Percentiles rank a stretch among this genome's conserved stretches.
Evolutionary conservation across 2,797 vertebrate genomes (phyloP).

Genomic region (Dicrostonyx torquatus): DNA sequence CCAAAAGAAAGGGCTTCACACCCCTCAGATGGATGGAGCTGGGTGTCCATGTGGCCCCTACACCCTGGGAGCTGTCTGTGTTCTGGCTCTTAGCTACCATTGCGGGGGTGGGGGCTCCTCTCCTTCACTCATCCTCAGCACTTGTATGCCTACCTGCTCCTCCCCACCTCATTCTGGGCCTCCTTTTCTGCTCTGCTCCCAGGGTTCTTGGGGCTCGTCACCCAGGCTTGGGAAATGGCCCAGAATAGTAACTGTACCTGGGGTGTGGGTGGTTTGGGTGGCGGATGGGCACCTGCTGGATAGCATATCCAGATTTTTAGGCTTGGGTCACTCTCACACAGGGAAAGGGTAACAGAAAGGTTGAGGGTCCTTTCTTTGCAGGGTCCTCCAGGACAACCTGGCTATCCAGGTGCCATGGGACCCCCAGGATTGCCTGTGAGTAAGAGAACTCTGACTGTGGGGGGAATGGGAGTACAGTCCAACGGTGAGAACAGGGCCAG

Average conservation of each 20-base stretch:
- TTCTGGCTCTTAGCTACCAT: neutral
- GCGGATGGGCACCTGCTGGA: neutral
- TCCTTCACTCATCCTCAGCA: neutral
- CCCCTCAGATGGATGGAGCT: neutral
- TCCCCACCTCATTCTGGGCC: neutral
- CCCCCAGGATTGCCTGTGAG: conserved; percentile 94
- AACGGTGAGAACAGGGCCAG: neutral
- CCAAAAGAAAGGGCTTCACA: neutral
- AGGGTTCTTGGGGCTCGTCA: neutral
- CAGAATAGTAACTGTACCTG: rapidly evolving
- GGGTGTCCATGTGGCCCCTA: rapidly evolving
- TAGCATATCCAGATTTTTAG: rapidly evolving
- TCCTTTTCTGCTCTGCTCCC: neutral
- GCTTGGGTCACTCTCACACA: neutral
- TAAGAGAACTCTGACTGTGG: conserved; percentile 50
- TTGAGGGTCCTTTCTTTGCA: conserved; percentile 74
- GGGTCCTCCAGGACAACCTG: conserved; percentile 93
- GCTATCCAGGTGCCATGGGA: conserved; percentile 94
- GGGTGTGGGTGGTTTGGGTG: neutral
- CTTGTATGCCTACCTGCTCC: neutral
- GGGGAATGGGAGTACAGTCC: neutral
- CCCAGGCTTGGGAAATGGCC: neutral
- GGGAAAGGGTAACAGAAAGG: neutral
- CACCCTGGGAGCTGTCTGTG: neutral
- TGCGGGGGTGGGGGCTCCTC: neutral